phyloP scores from a whole-genome alignment of 2,888 invertebrate species.

The Plutella xylostella region DNA sequence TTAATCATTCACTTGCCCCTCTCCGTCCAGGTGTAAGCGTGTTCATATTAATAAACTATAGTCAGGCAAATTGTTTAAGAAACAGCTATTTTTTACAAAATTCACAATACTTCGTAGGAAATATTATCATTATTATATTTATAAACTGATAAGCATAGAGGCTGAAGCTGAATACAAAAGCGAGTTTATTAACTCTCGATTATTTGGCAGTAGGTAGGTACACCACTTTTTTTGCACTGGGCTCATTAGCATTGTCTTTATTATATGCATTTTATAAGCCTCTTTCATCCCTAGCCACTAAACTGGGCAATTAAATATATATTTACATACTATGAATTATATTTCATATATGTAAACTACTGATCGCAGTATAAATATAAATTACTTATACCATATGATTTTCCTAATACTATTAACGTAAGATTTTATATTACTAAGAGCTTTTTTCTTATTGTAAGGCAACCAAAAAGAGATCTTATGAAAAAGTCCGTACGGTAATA shows the following conservation, averaged over 20 bases:
- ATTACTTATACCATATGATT: not conserved
- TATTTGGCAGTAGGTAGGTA: not conserved
- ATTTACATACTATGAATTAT: not conserved
- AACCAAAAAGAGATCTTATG: constrained; percentile 58
- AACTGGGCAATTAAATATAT: not conserved
- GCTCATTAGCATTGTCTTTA: not conserved
- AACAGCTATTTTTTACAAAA: constrained; percentile 12
- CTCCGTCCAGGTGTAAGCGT: constrained; percentile 62
- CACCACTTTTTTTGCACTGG: not conserved
- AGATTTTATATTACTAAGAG: constrained; percentile 47
- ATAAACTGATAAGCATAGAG: not conserved
- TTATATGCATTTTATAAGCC: not conserved
- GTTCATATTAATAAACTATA: constrained; percentile 49
- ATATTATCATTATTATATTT: constrained; percentile 1
- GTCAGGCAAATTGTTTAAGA: constrained; percentile 31
- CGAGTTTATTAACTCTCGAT: not conserved
- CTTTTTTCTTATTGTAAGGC: constrained; percentile 65
- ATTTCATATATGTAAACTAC: constrained; percentile 1
- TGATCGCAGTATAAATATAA: not conserved
- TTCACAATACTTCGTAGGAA: not conserved
- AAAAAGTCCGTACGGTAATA: constrained; percentile 45
- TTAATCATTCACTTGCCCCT: constrained; percentile 27
- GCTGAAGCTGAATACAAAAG: too few species aligned
- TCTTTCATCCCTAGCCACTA: not conserved
- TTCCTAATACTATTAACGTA: constrained; percentile 3